Percentiles rank a stretch among this genome's conserved stretches.
Conservation (phyloP, 2,888 invertebrate genomes). For the Leptothorax acervorum region DNA sequence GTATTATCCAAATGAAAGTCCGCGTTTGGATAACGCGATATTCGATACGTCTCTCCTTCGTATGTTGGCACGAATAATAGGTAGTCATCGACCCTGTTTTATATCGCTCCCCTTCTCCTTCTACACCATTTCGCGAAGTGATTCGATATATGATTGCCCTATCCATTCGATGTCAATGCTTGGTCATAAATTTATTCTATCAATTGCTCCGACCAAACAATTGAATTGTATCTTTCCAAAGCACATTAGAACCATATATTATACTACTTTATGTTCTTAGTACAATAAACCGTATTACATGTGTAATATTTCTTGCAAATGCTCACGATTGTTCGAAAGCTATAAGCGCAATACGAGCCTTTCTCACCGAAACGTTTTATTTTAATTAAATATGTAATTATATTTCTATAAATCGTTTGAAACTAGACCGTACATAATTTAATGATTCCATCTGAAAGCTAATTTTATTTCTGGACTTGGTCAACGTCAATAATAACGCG, state of each 20-base stretch:
- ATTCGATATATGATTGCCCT: conserved; percentile 47
- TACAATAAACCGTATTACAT: neutral
- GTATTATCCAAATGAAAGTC: neutral
- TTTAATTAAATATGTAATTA: conserved; percentile 4
- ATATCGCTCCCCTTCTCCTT: neutral
- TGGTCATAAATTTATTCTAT: conserved; percentile 29
- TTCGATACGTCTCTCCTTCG: neutral
- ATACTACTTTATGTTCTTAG: neutral
- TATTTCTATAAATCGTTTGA: neutral
- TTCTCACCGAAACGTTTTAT: neutral
- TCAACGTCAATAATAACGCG: neutral
- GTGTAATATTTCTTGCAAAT: neutral
- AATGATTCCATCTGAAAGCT: neutral
- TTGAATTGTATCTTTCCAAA: conserved; percentile 39
- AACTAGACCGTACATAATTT: neutral
- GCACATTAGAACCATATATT: conserved; percentile 9
- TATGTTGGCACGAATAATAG: neutral
- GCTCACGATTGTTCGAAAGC: neutral
- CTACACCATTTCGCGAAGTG: neutral
- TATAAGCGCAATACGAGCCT: neutral
- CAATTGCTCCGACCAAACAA: conserved; percentile 26
- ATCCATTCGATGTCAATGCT: conserved; percentile 44
- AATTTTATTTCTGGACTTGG: neutral
- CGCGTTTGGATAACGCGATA: neutral
- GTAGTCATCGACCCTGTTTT: conserved; percentile 44